Percentiles rank a stretch among this genome's conserved stretches.
Evolutionary conservation across 2,797 vertebrate species (phyloP).

Genomic region (Enteromius treurensis): DNA sequence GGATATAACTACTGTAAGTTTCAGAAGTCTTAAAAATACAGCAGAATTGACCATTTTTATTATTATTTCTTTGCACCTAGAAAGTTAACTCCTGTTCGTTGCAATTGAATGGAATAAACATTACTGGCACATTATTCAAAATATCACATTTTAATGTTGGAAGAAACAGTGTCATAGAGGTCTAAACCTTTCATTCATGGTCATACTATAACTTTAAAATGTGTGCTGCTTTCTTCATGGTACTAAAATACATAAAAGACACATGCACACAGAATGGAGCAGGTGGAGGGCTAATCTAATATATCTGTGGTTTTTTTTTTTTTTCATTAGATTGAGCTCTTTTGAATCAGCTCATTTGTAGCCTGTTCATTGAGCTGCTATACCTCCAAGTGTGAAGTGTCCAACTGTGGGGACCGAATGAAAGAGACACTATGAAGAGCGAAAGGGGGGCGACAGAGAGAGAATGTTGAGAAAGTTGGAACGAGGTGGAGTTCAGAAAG

Average conservation of each 20-base stretch:
- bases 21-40: background rate
- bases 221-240: background rate
- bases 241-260: constrained; percentile 35
- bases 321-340: constrained; percentile 67
- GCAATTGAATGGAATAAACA: background rate
- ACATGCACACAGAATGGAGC: constrained; percentile 67
- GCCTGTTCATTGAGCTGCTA: constrained; percentile 75
- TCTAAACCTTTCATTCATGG: background rate
- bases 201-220: background rate
- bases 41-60: background rate
- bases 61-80: background rate
- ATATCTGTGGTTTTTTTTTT: constrained; percentile 60
- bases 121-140: background rate
- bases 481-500: constrained; percentile 18
- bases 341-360: constrained; percentile 75
- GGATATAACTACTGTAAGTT: background rate
- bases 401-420: constrained; percentile 59
- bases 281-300: constrained; percentile 78
- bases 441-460: background rate
- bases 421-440: constrained; percentile 53
- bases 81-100: background rate
- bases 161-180: background rate
- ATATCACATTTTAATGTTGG: background rate
- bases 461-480: constrained; percentile 44
- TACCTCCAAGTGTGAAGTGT: constrained; percentile 75